phyloP scores from a whole-genome alignment of 2,888 invertebrate species.

The Entomobrya multifasciata region DNA sequence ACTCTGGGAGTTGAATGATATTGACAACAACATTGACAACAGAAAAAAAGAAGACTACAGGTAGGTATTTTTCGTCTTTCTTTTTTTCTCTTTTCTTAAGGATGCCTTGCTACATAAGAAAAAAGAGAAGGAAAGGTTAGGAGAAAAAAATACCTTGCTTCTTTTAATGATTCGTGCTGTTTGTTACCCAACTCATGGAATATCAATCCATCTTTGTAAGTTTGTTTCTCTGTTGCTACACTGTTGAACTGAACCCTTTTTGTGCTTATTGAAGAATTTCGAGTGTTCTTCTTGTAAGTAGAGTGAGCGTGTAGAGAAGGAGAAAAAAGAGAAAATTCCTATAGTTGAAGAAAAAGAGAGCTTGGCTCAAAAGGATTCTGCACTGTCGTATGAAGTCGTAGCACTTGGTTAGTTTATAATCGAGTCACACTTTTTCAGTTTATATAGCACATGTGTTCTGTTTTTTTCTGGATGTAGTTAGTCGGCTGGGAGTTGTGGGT shows the following conservation, averaged over 20 bases:
- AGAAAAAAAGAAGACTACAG: not conserved
- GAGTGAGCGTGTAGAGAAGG: too few relatives aligned
- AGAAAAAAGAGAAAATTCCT: conserved; percentile 2
- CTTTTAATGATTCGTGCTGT: not conserved
- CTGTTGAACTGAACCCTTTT: not conserved
- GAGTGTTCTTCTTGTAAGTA: not conserved
- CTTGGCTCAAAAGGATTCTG: not conserved
- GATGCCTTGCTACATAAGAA: too few relatives aligned
- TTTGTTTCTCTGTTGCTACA: not conserved
- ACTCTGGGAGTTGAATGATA: not conserved
- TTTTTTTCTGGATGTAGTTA: not conserved
- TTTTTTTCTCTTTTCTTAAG: not conserved
- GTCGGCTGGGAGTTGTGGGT: too few relatives aligned
- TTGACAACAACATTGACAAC: conserved; percentile 10
- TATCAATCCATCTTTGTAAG: not conserved
- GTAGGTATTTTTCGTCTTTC: not conserved
- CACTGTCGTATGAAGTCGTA: conserved; percentile 3
- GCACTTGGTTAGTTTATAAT: conserved; percentile 1
- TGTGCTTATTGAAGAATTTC: conserved; percentile 22
- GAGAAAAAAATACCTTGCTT: not conserved
- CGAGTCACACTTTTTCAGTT: not conserved
- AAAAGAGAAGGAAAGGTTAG: not conserved
- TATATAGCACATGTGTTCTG: not conserved
- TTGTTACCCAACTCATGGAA: conserved; percentile 20
- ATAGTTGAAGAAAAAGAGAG: not conserved